phyloP scores from a whole-genome alignment of 2,113 vertebrate genomes.

The Tiliqua scincoides region DNA sequence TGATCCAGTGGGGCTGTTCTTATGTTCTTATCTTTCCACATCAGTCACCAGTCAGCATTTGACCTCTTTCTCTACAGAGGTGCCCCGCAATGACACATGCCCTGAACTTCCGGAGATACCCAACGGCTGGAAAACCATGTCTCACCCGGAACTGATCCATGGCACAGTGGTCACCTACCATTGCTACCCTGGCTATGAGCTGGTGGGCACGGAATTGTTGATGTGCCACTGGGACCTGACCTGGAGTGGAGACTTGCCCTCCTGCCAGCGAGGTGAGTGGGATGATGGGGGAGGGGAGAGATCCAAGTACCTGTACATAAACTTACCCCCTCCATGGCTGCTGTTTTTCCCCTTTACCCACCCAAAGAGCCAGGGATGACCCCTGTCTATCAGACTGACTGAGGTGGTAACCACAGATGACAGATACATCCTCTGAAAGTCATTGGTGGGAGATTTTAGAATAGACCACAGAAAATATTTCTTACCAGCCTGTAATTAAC shows the following conservation, averaged over 20 bases:
- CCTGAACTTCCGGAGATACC: constrained; percentile 92
- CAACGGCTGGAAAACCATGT: constrained; percentile 93
- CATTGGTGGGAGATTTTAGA: no score
- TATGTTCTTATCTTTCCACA: no score
- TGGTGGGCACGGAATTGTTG: constrained; percentile 87
- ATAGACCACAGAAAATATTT: no score
- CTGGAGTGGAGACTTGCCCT: constrained; percentile 91
- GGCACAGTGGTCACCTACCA: constrained; percentile 95
- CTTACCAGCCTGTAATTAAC: no score
- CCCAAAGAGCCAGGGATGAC: no score
- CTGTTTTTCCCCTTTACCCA: no score
- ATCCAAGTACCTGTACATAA: no score
- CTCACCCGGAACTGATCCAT: constrained; percentile 91
- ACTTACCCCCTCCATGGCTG: no score
- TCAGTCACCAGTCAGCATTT: background rate
- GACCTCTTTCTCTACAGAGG: constrained; percentile 77
- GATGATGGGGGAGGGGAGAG: accelerated
- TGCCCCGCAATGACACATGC: constrained; percentile 93
- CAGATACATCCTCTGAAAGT: no score
- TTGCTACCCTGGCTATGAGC: constrained; percentile 92
- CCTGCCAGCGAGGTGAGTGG: constrained; percentile 87
- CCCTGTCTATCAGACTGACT: no score
- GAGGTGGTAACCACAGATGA: no score
- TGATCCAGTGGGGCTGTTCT: no score
- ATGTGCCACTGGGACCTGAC: constrained; percentile 98